phyloP scores from a whole-genome alignment of 2,888 invertebrate genomes.

The Xanthorhoe spadicearia region DNA sequence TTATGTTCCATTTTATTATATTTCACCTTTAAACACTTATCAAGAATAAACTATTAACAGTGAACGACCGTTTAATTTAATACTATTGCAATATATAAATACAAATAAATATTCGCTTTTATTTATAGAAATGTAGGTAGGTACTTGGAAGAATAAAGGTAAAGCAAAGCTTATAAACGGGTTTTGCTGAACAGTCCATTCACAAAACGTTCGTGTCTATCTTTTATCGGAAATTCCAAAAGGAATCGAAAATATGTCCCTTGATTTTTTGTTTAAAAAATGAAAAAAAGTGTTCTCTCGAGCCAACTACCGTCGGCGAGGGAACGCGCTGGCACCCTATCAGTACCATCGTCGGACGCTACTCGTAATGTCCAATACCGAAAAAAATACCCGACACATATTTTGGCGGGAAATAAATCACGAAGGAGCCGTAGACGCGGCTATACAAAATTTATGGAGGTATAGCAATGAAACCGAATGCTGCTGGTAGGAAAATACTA shows the following conservation, averaged over 20 bases:
- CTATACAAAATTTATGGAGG: constrained; percentile 82
- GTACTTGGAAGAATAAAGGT: not conserved
- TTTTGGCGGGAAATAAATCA: constrained; percentile 84
- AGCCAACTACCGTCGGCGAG: constrained; percentile 78
- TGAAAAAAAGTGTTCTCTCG: constrained; percentile 64
- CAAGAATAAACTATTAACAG: constrained; percentile 32
- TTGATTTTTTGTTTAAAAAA: constrained; percentile 69
- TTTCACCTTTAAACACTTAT: constrained; percentile 34
- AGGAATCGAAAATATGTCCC: constrained; percentile 57
- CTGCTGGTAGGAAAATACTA: constrained; percentile 43
- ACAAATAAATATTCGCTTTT: not conserved
- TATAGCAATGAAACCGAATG: constrained; percentile 54
- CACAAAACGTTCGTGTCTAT: constrained; percentile 59
- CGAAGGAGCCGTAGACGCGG: constrained; percentile 68
- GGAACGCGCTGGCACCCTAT: constrained; percentile 77
- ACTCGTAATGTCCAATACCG: constrained; percentile 79
- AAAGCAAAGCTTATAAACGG: constrained; percentile 14
- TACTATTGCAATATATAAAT: constrained; percentile 11
- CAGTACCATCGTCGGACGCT: constrained; percentile 79
- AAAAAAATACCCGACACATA: constrained; percentile 75
- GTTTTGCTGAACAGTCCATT: constrained; percentile 40
- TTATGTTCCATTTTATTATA: constrained; percentile 37
- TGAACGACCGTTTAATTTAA: constrained; percentile 1
- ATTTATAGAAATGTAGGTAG: not conserved
- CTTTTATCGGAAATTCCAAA: constrained; percentile 65